Evolutionary conservation across 2,888 invertebrate genomes (phyloP), one percentile per base, ranked within the genome.

Genomic region (Trissonchulus sp.): DNA sequence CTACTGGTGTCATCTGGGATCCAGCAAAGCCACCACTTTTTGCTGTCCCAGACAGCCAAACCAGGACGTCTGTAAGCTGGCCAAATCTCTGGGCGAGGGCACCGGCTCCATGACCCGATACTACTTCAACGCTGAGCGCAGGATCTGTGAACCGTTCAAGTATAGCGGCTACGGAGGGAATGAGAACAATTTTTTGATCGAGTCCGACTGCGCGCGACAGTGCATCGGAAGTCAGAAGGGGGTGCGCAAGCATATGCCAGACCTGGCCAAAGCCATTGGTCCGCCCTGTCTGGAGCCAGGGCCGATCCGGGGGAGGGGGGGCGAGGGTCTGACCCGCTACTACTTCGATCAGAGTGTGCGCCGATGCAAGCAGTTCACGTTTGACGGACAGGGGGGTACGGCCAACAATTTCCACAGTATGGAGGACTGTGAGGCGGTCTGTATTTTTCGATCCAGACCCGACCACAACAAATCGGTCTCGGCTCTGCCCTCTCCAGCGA

Each of bases 1-100:
- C 3, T 68, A 74, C 73, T 79, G 75, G 73, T 79, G 79, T 65
- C 79, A 79, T 36, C 15, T 79, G 1, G 79, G 79, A 23, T 35
- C 60, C 65, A 73, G 69, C 33, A 78, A 76, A n/a, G 75, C 76
- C n/a, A 77, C 77, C 18, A 72, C 77, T 1, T 77, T 79, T 1
- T 79, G 79, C 63, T 79, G 79, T 38, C 79, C 79, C 8, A 69
- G 23, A 48, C 8, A 48, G 8, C 8, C 48, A 48, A 74, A 63
- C 31, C 48, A 30, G 34, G 71, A 69, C 34, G 62, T 75, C 2
- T 84, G 84, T 75, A 75, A 75, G 1, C 80, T 81, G 76, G 79
- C 80, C 1, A 68, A 77, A 65, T 76, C 78, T 23, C 77, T 76
- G 34, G 82, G 82, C n/a, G 77, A 77, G 74, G 82, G 82, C 34